Percentiles rank a stretch among this genome's conserved stretches.
phyloP scores from a whole-genome alignment of 1,140 invertebrate genomes.

The Bombus vancouverensis region DNA sequence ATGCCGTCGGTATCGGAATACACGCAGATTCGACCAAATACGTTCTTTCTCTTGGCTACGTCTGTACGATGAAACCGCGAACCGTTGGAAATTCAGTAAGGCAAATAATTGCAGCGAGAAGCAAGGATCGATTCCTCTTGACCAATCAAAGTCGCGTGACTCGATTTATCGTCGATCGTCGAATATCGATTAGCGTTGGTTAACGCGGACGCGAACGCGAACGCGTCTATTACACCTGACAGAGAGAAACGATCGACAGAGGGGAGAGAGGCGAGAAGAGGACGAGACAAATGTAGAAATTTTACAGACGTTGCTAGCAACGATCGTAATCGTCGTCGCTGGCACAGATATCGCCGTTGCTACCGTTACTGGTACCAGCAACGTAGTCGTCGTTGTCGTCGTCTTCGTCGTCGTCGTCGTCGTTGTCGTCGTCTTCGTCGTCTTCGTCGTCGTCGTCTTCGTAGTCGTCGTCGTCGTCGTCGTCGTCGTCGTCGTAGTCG shows the following conservation, averaged over 20 bases:
- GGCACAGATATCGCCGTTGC: background rate
- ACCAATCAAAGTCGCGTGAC: slow-evolving; percentile 54
- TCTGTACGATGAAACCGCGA: slow-evolving; percentile 10
- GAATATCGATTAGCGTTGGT: slow-evolving; percentile 53
- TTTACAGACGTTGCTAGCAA: background rate
- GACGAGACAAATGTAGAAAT: background rate
- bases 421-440: background rate
- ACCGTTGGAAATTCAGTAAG: background rate
- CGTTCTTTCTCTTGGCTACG: slow-evolving; percentile 34
- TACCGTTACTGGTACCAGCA: background rate
- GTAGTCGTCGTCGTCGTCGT: background rate
- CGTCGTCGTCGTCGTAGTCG: background rate
- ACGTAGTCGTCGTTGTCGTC: background rate
- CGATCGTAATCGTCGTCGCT: background rate
- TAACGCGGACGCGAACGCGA: slow-evolving; percentile 5
- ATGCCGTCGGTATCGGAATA: background rate
- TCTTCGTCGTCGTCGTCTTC: background rate
- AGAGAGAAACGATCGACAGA: slow-evolving; percentile 13
- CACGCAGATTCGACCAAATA: slow-evolving; percentile 29
- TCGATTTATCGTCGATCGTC: slow-evolving; percentile 60
- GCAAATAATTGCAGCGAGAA: background rate
- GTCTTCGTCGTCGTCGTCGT: background rate
- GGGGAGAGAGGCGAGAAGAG: slow-evolving; percentile 3
- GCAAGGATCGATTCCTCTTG: slow-evolving; percentile 37
- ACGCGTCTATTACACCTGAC: slow-evolving; percentile 26